Percentiles rank a stretch among this genome's conserved stretches.
Conservation (phyloP, 2,888 invertebrate species). For the Tridacna gigas region DNA sequence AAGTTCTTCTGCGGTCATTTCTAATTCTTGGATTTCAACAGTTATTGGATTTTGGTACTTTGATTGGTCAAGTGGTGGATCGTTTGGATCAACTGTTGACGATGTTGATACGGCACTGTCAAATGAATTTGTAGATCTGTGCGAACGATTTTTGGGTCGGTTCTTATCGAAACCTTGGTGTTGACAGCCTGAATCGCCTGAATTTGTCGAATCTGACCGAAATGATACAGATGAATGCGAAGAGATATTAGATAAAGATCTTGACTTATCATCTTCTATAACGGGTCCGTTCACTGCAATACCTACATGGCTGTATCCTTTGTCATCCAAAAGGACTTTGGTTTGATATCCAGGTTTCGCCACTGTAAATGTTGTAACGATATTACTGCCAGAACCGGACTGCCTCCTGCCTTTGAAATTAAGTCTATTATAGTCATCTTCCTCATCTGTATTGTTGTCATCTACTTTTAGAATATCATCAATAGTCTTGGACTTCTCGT, state of each 20-base stretch:
- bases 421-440: constrained; percentile 49
- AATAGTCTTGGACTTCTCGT: background rate
- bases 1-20: constrained; percentile 40
- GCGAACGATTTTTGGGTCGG: constrained; percentile 23
- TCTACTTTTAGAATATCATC: constrained; percentile 44
- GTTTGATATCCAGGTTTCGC: constrained; percentile 56
- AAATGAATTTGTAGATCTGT: constrained; percentile 70
- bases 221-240: constrained; percentile 52
- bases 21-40: constrained; percentile 59
- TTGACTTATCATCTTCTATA: constrained; percentile 43
- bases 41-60: constrained; percentile 30
- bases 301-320: constrained; percentile 69
- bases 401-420: constrained; percentile 27
- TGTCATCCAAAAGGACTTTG: constrained; percentile 59
- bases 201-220: constrained; percentile 66
- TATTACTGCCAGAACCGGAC: constrained; percentile 30
- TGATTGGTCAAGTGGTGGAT: constrained; percentile 10
- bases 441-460: constrained; percentile 1
- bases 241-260: constrained; percentile 58
- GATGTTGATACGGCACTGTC: constrained; percentile 74
- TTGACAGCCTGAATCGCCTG: constrained; percentile 72
- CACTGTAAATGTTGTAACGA: constrained; percentile 60
- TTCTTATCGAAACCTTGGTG: constrained; percentile 38
- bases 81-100: constrained; percentile 53
- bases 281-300: constrained; percentile 42